Conservation (phyloP, 2,113 vertebrate genomes). For the Sander lucioperca region DNA sequence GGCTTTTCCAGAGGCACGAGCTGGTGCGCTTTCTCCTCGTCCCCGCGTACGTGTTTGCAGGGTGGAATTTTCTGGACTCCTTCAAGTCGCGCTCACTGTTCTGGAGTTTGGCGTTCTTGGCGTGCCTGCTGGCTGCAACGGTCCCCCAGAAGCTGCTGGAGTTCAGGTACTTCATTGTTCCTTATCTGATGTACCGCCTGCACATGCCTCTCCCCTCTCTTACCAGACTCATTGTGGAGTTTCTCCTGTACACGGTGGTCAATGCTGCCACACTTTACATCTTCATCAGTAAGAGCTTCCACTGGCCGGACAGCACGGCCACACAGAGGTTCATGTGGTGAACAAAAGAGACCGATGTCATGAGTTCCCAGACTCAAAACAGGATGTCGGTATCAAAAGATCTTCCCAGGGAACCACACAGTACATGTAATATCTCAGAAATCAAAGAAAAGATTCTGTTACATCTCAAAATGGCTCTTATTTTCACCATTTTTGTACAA, state of each 20-base stretch:
- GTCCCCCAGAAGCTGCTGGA: conserved; percentile 96
- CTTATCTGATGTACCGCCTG: conserved; percentile 93
- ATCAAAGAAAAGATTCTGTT: not conserved
- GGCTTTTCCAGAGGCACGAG: conserved; percentile 90
- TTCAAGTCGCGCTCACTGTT: conserved; percentile 91
- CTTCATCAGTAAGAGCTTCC: conserved; percentile 92
- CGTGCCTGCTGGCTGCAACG: conserved; percentile 86
- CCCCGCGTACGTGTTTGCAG: conserved; percentile 91
- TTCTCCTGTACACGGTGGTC: conserved; percentile 87
- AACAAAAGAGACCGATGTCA: not conserved
- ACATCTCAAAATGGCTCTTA: not conserved
- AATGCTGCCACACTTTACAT: conserved; percentile 90
- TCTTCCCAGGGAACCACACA: not conserved
- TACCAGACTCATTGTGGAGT: conserved; percentile 87
- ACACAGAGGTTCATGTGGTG: conserved; percentile 98
- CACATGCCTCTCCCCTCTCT: conserved; percentile 90
- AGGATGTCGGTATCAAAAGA: not conserved
- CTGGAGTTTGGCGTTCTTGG: conserved; percentile 90
- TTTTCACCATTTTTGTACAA: not conserved
- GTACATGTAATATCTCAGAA: not conserved
- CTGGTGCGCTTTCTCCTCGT: conserved; percentile 89
- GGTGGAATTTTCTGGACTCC: conserved; percentile 91
- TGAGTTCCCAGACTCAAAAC: not conserved
- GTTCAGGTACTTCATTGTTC: conserved; percentile 97
- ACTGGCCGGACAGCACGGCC: conserved; percentile 89